Percentiles rank a stretch among this genome's conserved stretches.
These are phyloP conservation scores for Pelvicachromis taeniatus DNA, from an alignment of 2,113 vertebrate genomes.

Conservation along the genomic window DNA sequence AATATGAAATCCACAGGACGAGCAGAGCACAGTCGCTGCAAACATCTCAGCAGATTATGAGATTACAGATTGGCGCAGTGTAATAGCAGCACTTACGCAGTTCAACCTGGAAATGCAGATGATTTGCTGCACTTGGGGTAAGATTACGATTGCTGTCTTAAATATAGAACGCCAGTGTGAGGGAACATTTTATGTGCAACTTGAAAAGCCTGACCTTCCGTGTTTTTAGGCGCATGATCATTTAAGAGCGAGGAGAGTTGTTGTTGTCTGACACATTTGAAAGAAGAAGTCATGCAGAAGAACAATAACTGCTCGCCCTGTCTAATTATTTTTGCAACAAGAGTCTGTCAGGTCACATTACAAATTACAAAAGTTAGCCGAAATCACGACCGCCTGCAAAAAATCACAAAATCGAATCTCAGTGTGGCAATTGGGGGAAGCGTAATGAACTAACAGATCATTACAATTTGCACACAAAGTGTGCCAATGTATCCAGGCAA, in stretches of 20 bases:
- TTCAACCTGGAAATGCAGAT: neutral
- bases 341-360: neutral
- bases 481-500: neutral
- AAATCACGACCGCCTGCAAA: neutral
- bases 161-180: neutral
- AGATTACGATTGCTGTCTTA: neutral
- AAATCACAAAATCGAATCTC: neutral
- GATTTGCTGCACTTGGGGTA: neutral
- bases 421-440: neutral
- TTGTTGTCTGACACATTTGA: neutral
- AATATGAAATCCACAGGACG: slow-evolving; percentile 8
- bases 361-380: neutral
- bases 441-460: neutral
- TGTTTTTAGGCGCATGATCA: neutral
- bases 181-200: neutral
- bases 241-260: neutral
- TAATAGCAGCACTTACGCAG: neutral
- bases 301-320: neutral
- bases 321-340: neutral
- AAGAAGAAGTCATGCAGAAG: neutral
- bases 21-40: neutral
- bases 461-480: neutral
- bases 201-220: neutral
- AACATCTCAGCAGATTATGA: slow-evolving; percentile 27
- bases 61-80: slow-evolving; percentile 31